Percentiles rank a stretch among this genome's conserved stretches.
These are phyloP conservation scores for Aegithalos caudatus DNA, from an alignment of 2,113 vertebrate genomes.

Conservation along the genomic window DNA sequence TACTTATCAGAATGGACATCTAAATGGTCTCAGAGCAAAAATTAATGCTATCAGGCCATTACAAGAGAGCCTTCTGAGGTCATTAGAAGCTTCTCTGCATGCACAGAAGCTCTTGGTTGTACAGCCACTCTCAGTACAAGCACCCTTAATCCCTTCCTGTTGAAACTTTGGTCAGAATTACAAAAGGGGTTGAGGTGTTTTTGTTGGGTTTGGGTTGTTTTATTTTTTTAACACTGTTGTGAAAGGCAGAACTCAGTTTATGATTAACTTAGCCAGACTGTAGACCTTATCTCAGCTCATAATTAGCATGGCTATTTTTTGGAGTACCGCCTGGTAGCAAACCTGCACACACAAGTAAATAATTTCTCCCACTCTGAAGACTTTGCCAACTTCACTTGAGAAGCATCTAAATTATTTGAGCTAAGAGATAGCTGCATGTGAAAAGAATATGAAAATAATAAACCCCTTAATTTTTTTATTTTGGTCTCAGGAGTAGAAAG, in stretches of 20 bases:
- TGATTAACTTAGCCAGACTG: constrained; percentile 33
- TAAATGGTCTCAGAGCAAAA: not conserved
- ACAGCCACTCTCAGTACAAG: not conserved
- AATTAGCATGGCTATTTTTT: constrained; percentile 14
- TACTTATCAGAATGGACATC: not conserved
- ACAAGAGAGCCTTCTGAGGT: not conserved
- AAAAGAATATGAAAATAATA: constrained; percentile 6
- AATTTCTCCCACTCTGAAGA: not conserved
- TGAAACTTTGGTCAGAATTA: not conserved
- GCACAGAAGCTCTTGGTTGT: not conserved
- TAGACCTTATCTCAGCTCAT: constrained; percentile 30
- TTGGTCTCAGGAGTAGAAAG: constrained; percentile 12
- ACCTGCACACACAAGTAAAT: not conserved
- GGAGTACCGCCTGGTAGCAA: not conserved
- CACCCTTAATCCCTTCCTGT: not conserved
- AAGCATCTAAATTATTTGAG: not conserved
- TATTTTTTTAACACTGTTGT: not conserved
- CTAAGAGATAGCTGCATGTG: not conserved
- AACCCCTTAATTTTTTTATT: not conserved
- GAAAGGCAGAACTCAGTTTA: not conserved
- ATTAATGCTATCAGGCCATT: not conserved
- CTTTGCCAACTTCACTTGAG: not conserved
- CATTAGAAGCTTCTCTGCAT: not conserved
- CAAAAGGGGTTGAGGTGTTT: not conserved
- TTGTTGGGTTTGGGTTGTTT: not conserved